These are phyloP conservation scores for Hydropsyche betteni DNA, from an alignment of 2,888 invertebrate species.

Conservation along the genomic window DNA sequence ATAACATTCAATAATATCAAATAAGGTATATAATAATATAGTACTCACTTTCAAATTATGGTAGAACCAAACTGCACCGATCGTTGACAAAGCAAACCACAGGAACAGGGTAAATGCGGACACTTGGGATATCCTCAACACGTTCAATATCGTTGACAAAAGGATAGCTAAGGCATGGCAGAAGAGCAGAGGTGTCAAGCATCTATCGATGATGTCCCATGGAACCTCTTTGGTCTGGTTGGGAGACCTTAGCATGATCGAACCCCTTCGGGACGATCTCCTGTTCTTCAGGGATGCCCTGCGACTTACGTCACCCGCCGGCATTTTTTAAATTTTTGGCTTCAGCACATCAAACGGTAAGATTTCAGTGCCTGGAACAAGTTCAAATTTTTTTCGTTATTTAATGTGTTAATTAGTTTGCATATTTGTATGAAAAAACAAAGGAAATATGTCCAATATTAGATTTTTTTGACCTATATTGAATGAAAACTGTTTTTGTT, in stretches of 20 bases:
- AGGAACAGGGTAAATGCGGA: constrained; percentile 82
- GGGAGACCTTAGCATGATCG: constrained; percentile 66
- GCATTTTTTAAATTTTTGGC: constrained; percentile 56
- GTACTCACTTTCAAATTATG: constrained; percentile 83
- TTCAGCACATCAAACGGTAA: background rate
- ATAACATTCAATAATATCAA: too few relatives aligned
- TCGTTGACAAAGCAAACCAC: constrained; percentile 77
- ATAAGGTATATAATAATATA: background rate
- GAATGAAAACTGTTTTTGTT: too few relatives aligned
- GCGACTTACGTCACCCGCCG: constrained; percentile 65
- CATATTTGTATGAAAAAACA: too few relatives aligned
- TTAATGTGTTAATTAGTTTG: too few relatives aligned
- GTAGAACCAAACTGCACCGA: constrained; percentile 82
- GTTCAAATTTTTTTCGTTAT: background rate
- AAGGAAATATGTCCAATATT: too few relatives aligned
- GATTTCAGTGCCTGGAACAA: constrained; percentile 30
- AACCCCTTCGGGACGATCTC: constrained; percentile 68
- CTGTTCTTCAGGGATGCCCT: constrained; percentile 66
- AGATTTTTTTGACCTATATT: too few relatives aligned
- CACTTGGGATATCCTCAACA: constrained; percentile 76
- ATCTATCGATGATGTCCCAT: constrained; percentile 76
- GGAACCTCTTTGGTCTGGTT: constrained; percentile 72
- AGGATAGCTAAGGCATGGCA: constrained; percentile 84
- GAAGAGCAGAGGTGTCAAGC: constrained; percentile 79
- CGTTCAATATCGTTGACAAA: constrained; percentile 75